Evolutionary conservation across 2,888 invertebrate genomes (phyloP).

Genomic region (Willowsia nigromaculata): DNA sequence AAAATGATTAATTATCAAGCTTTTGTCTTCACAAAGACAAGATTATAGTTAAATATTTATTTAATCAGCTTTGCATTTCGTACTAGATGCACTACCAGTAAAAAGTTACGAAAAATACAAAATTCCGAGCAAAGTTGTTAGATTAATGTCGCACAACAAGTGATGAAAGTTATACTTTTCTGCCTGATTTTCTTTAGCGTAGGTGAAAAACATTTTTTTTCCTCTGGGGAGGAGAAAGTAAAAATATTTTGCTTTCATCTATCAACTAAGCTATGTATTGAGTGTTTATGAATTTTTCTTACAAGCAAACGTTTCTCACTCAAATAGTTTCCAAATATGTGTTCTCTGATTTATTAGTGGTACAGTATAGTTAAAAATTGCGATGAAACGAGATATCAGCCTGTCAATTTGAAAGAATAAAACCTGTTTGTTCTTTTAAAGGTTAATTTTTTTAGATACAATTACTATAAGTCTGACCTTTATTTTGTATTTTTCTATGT

Average conservation of each 20-base stretch:
- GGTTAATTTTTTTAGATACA: neutral
- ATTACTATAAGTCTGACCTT: neutral
- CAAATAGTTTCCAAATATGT: neutral
- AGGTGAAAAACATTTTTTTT: neutral
- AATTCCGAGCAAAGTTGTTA: conserved; percentile 33
- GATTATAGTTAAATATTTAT: neutral
- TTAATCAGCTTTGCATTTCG: neutral
- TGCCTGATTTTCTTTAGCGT: too few relatives aligned
- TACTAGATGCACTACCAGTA: neutral
- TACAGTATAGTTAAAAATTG: neutral
- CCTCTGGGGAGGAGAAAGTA: conserved; percentile 1
- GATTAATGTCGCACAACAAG: neutral
- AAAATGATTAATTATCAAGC: conserved; percentile 28
- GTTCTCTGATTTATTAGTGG: neutral
- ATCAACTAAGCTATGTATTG: neutral
- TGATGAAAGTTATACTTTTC: conserved; percentile 9
- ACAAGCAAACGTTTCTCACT: neutral
- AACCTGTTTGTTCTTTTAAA: neutral
- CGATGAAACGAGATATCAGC: conserved; percentile 1
- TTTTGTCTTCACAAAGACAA: conserved; percentile 1
- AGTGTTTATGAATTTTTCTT: neutral
- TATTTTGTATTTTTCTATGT: neutral
- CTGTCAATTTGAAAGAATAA: conserved; percentile 21
- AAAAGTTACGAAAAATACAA: conserved; percentile 60
- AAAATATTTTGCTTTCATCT: conserved; percentile 9